Percentiles rank a stretch among this genome's conserved stretches.
Conservation (phyloP, 2,113 vertebrate genomes). For the Suncus etruscus region DNA sequence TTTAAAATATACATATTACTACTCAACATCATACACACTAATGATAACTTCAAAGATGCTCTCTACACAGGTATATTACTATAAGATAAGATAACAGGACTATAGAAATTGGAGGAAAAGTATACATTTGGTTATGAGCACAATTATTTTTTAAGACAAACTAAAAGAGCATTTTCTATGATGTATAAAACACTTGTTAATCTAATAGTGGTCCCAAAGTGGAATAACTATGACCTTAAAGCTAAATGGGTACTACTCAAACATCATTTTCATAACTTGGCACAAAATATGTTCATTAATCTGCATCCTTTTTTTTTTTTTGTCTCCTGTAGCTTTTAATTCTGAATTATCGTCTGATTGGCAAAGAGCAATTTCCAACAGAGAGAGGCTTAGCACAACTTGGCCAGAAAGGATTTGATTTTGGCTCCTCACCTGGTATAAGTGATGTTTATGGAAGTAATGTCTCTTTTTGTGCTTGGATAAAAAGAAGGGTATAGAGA, state of each 20-base stretch:
- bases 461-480: slow-evolving; percentile 14
- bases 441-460: slow-evolving; percentile 25
- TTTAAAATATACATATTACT: slow-evolving; percentile 87
- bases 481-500: not conserved
- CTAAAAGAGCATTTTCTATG: slow-evolving; percentile 30
- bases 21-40: slow-evolving; percentile 85
- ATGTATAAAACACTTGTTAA: slow-evolving; percentile 69
- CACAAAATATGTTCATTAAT: slow-evolving; percentile 75
- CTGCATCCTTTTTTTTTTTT: slow-evolving; percentile 50
- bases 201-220: slow-evolving; percentile 60
- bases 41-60: slow-evolving; percentile 77
- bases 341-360: slow-evolving; percentile 57
- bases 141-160: not conserved
- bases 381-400: slow-evolving; percentile 61
- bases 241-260: slow-evolving; percentile 72
- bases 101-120: slow-evolving; percentile 37
- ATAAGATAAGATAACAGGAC: slow-evolving; percentile 42
- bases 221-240: slow-evolving; percentile 75
- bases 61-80: slow-evolving; percentile 62
- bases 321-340: slow-evolving; percentile 74
- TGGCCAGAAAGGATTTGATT: slow-evolving; percentile 67
- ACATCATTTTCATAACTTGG: slow-evolving; percentile 79
- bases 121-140: slow-evolving; percentile 1
- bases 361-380: slow-evolving; percentile 69
- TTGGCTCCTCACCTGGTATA: slow-evolving; percentile 66